Percentiles rank a stretch among this genome's conserved stretches.
phyloP scores from a whole-genome alignment of 2,888 invertebrate species.

The Eupithecia abbreviata region DNA sequence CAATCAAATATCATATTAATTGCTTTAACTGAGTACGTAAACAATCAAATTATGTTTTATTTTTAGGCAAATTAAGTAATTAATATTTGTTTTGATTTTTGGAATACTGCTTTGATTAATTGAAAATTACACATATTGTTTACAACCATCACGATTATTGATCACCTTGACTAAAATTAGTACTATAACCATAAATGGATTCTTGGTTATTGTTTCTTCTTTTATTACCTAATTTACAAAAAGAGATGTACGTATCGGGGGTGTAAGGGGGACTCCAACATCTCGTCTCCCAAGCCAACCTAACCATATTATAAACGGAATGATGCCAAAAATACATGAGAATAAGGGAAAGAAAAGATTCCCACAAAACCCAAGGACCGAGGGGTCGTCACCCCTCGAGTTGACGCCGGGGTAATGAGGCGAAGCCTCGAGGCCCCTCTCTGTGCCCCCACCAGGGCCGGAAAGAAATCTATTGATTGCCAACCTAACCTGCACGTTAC shows the following conservation, averaged over 20 bases:
- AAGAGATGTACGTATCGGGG: not conserved
- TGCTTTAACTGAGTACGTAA: not conserved
- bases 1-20: not conserved
- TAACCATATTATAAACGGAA: too few relatives aligned
- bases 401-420: too few relatives aligned
- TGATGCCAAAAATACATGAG: too few relatives aligned
- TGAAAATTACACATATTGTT: not conserved
- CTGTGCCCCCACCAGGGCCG: too few relatives aligned
- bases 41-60: slow-evolving; percentile 5
- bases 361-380: too few relatives aligned
- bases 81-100: not conserved
- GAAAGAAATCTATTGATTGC: too few relatives aligned
- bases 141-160: not conserved
- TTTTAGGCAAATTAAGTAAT: not conserved
- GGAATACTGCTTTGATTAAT: not conserved
- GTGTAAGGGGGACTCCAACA: too few relatives aligned
- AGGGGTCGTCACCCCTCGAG: too few relatives aligned
- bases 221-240: not conserved
- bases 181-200: not conserved
- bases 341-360: too few relatives aligned
- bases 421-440: too few relatives aligned
- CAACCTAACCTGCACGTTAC: too few relatives aligned
- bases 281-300: too few relatives aligned
- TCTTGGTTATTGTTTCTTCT: not conserved
- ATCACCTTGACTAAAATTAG: slow-evolving; percentile 1